Base-by-base conservation (phyloP, 2,888 invertebrate genomes). In the Thelaira solivaga region DNA sequence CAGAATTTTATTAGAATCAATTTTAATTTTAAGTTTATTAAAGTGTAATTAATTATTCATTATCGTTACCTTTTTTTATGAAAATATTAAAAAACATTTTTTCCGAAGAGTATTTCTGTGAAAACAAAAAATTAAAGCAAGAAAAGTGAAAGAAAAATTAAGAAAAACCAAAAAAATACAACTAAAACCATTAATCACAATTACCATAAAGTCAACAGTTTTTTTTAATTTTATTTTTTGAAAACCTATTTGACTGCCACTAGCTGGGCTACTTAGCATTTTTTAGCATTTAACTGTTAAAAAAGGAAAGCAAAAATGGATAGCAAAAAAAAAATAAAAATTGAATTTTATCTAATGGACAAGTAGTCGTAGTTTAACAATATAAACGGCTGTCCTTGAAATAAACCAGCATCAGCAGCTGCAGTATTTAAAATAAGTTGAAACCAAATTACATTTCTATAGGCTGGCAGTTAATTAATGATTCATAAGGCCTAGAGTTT, bases 201-300 rank as follows among this genome's bases (percentile, higher is more conserved):
- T 74, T 78, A 65, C 29, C 73, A 73, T 68, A 64, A 71, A 64
- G 73, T 72, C 64, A 73, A 65, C 24, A 31, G 51, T 65, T 57
- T 51, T 53, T 36, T n/a, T 59, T 4, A 16, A 24, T 24, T 36
- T 26, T 6, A 4, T n/a, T 41, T 39, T 20, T 5, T 16, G n/a
- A n/a, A n/a, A 45, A 34, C 24, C 41, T 24, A 73, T 51, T 74
- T 36, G 61, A 43, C 34, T 59, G 36, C 65, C 26, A 29, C 16
- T 67, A n/a, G n/a, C n/a, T n/a, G 49, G 57, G 51, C 57, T 45
- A 26, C 6, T 62, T 53, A 29, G 41, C 24, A 26, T 39, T 22
- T 36, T 29, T 5, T 41, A 57, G 47, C 43, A 49, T 43, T 47
- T 49, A 69, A 69, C 31, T 69, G 36, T 26, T 4, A 36, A 36